phyloP scores from a whole-genome alignment of 2,888 invertebrate genomes.

The Sinotaia quadrata region DNA sequence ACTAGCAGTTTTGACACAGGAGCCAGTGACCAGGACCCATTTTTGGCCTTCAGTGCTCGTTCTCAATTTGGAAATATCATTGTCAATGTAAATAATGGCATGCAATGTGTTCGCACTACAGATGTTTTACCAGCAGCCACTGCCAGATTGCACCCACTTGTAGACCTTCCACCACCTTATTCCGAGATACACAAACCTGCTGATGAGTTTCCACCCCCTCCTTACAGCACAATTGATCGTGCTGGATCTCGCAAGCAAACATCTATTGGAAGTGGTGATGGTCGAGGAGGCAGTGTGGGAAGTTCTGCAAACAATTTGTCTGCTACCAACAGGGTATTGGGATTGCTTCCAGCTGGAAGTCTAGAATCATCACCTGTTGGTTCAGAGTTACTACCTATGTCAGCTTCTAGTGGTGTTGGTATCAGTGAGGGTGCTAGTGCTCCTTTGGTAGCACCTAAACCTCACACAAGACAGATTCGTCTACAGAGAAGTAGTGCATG shows the following conservation, averaged over 20 bases:
- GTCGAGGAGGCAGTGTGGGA: neutral
- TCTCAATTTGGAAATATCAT: constrained; percentile 62
- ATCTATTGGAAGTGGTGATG: neutral
- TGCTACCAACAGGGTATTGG: neutral
- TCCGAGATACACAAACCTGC: constrained; percentile 49
- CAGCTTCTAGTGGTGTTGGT: neutral
- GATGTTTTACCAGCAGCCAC: constrained; percentile 40
- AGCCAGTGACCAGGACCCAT: constrained; percentile 48
- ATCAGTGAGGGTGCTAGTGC: neutral
- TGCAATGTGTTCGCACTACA: constrained; percentile 57
- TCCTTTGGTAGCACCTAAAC: too few species aligned
- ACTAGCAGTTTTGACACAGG: constrained; percentile 14
- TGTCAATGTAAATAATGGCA: constrained; percentile 65
- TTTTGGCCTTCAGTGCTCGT: constrained; percentile 45
- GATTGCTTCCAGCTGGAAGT: neutral
- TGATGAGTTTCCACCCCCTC: constrained; percentile 55
- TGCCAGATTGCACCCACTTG: constrained; percentile 25
- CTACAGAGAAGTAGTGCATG: too few species aligned
- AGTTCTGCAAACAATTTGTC: constrained; percentile 8
- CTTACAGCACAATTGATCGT: constrained; percentile 61
- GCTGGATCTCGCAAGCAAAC: constrained; percentile 32
- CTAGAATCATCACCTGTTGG: neutral
- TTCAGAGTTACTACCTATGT: neutral
- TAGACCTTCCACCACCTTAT: constrained; percentile 60
- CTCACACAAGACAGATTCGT: too few species aligned